Evolutionary conservation across 2,797 vertebrate species (phyloP), one percentile per base, ranked within the genome.

Genomic region (Streptopelia turtur): DNA sequence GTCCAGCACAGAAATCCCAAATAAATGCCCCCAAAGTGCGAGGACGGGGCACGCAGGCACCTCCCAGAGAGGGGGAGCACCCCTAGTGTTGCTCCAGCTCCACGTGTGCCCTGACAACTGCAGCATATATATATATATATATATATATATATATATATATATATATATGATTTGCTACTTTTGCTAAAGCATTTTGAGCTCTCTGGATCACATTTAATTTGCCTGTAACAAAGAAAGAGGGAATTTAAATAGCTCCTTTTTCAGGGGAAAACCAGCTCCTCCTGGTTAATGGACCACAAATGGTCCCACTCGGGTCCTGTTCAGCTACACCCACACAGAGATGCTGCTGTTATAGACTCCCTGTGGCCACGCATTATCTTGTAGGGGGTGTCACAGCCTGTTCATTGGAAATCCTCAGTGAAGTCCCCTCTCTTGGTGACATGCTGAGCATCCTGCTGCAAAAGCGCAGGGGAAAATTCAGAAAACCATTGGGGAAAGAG

Each of bases 41-140:
- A 56, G 76, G 28, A 23, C n/a, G 28, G 0, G 14, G n/a, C 47
- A 52, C 31, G 13, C 6, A 25, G 56, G 24, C 43, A 33, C 24
- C 4, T 56, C 39, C 33, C 25, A 9, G 45, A 21, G 6, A 27
- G 9, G 12, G 31, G 56, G n/a, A 87, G 41, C 41, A 57, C 27
- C 56, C 64, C 53, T 22, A 47, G 50, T 1, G 16, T 39, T 25
- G 55, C 68, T 83, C 33, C 72, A 53, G 64, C 16, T 6, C 0
- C 1, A 23, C 0, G 11, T 6, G 30, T 5, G 72, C 47, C 30
- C 24, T 8, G 27, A 31, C 16, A 35, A 3, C 2, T 41, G 39
- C 53, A n/a, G n/a, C 39, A 15, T 12, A 37, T 7, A 45, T 16
- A 56, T 13, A 22, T 21, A 70, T 0, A 37, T 37, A 37, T 37